Percentiles rank a stretch among this genome's conserved stretches.
Evolutionary conservation across 1,140 invertebrate genomes (phyloP).

Genomic region (Eriosoma lanigerum): DNA sequence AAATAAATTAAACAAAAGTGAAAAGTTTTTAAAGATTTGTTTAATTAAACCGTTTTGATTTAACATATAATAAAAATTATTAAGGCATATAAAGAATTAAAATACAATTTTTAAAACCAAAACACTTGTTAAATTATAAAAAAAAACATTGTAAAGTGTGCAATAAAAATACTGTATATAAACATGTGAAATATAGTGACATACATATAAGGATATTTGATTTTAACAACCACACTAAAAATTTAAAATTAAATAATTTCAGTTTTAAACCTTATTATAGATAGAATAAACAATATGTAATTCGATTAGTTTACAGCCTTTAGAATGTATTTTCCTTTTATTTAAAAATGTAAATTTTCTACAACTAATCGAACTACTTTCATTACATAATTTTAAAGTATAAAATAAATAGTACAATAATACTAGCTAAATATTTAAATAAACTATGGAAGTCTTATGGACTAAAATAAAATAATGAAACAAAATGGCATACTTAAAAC

Average conservation of each 20-base stretch:
- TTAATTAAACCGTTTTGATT: no score
- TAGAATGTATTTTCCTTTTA: slow-evolving; percentile 7
- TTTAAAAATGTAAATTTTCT: slow-evolving; percentile 18
- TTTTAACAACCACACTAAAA: slow-evolving; percentile 12
- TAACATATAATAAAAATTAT: no score
- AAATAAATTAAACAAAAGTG: no score
- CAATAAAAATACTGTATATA: background rate
- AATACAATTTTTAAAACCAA: no score
- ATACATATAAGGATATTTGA: background rate
- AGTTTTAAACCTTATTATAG: background rate
- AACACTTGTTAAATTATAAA: no score
- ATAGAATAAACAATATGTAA: slow-evolving; percentile 28
- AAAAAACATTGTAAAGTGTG: no score
- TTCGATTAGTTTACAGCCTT: slow-evolving; percentile 49
- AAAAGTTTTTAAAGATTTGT: no score
- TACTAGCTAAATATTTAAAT: background rate
- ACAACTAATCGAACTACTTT: slow-evolving; percentile 32
- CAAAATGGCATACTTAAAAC: slow-evolving; percentile 32
- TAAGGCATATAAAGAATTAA: no score
- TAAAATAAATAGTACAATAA: background rate
- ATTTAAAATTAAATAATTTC: slow-evolving; percentile 1
- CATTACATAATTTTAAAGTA: background rate
- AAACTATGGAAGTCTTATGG: slow-evolving; percentile 9
- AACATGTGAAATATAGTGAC: slow-evolving; percentile 1
- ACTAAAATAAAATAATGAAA: slow-evolving; percentile 25